phyloP scores from a whole-genome alignment of 2,888 invertebrate genomes.

The Thymelicus lineola region DNA sequence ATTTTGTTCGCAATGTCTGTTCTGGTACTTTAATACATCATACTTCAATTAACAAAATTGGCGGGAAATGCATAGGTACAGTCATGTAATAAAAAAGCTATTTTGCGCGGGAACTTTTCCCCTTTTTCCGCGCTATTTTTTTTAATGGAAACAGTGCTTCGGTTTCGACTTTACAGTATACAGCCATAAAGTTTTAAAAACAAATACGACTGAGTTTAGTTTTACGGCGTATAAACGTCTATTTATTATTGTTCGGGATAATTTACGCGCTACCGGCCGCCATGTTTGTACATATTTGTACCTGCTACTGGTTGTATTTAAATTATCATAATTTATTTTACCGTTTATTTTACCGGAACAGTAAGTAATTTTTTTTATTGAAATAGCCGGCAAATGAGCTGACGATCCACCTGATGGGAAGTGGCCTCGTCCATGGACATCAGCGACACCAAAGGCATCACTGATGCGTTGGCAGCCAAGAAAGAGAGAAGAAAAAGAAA shows the following conservation, averaged over 20 bases:
- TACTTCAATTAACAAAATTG: slow-evolving; percentile 5
- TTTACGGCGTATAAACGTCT: slow-evolving; percentile 44
- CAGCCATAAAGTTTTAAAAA: slow-evolving; percentile 40
- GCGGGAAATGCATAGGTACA: slow-evolving; percentile 1
- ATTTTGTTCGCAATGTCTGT: no score
- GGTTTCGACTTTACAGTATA: neutral
- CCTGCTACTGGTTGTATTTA: neutral
- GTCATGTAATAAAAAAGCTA: no score
- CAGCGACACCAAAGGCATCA: no score
- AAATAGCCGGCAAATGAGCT: no score
- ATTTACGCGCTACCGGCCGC: slow-evolving; percentile 41
- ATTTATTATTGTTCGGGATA: slow-evolving; percentile 44
- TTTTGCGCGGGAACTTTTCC: neutral
- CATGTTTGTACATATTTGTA: slow-evolving; percentile 25
- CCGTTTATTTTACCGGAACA: neutral
- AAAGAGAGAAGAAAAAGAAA: no score
- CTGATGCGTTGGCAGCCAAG: no score
- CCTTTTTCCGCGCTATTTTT: neutral
- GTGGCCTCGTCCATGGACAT: no score
- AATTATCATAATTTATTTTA: neutral
- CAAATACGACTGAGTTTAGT: slow-evolving; percentile 43
- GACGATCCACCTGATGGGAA: no score
- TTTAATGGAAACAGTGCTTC: slow-evolving; percentile 24
- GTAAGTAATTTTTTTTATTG: no score
- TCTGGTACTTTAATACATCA: no score